These are phyloP conservation scores for Rhinophrynus dorsalis DNA, from an alignment of 2,797 vertebrate species.

Conservation along the genomic window DNA sequence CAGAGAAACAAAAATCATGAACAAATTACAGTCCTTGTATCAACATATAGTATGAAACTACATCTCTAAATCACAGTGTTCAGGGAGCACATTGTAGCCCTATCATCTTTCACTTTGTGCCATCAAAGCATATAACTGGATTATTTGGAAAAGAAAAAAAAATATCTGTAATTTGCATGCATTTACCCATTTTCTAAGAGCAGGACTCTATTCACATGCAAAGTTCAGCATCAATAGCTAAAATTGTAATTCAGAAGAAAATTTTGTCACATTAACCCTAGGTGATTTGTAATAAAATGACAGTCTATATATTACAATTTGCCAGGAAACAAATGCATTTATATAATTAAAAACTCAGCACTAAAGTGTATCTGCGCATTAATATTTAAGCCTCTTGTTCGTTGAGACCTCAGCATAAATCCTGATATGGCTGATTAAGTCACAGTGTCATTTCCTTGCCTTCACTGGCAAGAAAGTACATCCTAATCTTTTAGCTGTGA, in stretches of 20 bases:
- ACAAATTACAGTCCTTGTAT: slow-evolving; percentile 58
- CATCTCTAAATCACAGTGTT: slow-evolving; percentile 60
- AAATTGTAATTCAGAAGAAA: slow-evolving; percentile 53
- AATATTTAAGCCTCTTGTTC: slow-evolving; percentile 38
- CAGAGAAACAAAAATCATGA: slow-evolving; percentile 52
- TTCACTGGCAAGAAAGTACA: slow-evolving; percentile 52
- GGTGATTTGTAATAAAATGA: slow-evolving; percentile 45
- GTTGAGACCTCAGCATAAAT: slow-evolving; percentile 17
- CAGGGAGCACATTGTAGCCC: slow-evolving; percentile 60
- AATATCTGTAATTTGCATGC: slow-evolving; percentile 58
- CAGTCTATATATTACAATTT: slow-evolving; percentile 33
- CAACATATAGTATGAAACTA: slow-evolving; percentile 55
- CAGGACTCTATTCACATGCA: slow-evolving; percentile 61
- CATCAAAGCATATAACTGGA: slow-evolving; percentile 66
- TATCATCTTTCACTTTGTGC: slow-evolving; percentile 59
- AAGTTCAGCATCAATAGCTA: slow-evolving; percentile 53
- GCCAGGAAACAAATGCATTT: slow-evolving; percentile 48
- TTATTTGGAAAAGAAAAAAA: slow-evolving; percentile 53
- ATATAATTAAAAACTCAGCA: slow-evolving; percentile 29
- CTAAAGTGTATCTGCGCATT: slow-evolving; percentile 41
- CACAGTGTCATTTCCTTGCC: slow-evolving; percentile 42
- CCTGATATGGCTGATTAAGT: slow-evolving; percentile 44
- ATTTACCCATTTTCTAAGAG: slow-evolving; percentile 60
- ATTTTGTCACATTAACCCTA: slow-evolving; percentile 49
- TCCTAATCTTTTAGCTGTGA: slow-evolving; percentile 45